Evolutionary conservation across 1,140 invertebrate species (phyloP).

Genomic region (Zaprionus ghesquierei): DNA sequence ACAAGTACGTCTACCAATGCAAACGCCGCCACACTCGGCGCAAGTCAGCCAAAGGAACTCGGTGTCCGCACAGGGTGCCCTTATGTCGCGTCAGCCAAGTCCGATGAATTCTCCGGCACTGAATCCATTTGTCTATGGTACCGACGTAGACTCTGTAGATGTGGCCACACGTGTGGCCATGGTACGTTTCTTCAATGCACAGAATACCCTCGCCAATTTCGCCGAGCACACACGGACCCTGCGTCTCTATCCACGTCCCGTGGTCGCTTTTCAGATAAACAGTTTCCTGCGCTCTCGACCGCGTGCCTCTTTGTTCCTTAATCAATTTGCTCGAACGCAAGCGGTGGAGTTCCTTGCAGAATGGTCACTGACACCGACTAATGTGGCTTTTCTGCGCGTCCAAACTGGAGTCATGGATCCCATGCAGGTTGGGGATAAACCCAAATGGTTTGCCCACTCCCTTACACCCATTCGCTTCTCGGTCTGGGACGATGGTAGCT

Average conservation of each 20-base stretch:
- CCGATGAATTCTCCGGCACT: conserved; percentile 83
- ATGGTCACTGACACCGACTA: conserved; percentile 98
- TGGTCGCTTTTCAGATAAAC: conserved; percentile 99
- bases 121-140: conserved; percentile 96
- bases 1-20: conserved; percentile 66
- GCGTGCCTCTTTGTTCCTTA: conserved; percentile 93
- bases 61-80: conserved; percentile 70
- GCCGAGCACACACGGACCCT: conserved; percentile 98
- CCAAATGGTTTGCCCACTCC: conserved; percentile 95
- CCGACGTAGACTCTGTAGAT: conserved; percentile 98
- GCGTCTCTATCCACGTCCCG: conserved; percentile 97
- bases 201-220: conserved; percentile 98
- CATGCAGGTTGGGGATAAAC: conserved; percentile 97
- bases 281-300: conserved; percentile 97
- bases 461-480: conserved; percentile 95
- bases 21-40: conserved; percentile 71
- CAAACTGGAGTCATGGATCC: conserved; percentile 98
- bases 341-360: conserved; percentile 99
- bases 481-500: conserved; percentile 95
- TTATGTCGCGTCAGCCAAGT: conserved; percentile 70
- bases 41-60: conserved; percentile 78
- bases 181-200: conserved; percentile 99
- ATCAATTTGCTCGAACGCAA: conserved; percentile 95
- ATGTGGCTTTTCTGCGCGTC: conserved; percentile 97
- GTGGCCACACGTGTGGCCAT: conserved; percentile 99